These are phyloP conservation scores for Nysson spinosus DNA, from an alignment of 2,888 invertebrate genomes.

Conservation along the genomic window DNA sequence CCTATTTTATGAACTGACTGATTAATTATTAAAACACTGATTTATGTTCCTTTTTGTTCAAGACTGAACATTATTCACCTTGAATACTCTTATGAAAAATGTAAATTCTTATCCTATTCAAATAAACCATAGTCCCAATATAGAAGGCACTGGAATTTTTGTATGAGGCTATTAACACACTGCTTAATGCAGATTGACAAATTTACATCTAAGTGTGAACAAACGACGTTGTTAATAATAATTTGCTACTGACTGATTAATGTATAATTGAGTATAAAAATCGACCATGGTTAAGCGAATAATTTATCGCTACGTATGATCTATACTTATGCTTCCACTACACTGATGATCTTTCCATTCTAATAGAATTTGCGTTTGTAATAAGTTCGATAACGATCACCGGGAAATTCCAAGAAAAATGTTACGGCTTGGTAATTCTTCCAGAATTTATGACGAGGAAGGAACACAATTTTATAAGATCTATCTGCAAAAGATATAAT, in stretches of 20 bases:
- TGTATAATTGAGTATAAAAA: too few relatives aligned
- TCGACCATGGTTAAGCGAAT: too few relatives aligned
- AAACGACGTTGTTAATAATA: not conserved
- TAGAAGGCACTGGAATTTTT: too few relatives aligned
- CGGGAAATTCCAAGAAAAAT: constrained; percentile 13
- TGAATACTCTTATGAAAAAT: too few relatives aligned
- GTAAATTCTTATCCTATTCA: too few relatives aligned
- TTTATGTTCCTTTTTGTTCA: too few relatives aligned
- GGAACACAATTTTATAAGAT: not conserved
- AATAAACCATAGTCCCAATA: too few relatives aligned
- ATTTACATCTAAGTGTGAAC: not conserved
- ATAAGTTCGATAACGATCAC: not conserved
- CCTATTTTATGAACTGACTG: too few relatives aligned
- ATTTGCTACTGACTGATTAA: too few relatives aligned
- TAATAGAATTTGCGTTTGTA: constrained; percentile 25
- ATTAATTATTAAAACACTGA: too few relatives aligned
- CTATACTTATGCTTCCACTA: constrained; percentile 6
- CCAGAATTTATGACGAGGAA: not conserved
- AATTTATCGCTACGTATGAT: too few relatives aligned
- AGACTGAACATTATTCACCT: too few relatives aligned
- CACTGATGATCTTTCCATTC: constrained; percentile 4
- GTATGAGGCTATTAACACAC: not conserved
- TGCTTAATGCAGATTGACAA: not conserved
- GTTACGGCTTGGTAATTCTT: not conserved
- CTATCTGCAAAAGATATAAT: not conserved